Percentiles rank a stretch among this genome's conserved stretches.
Conservation (phyloP, 2,113 vertebrate genomes). For the Neodontobutis hainanensis region DNA sequence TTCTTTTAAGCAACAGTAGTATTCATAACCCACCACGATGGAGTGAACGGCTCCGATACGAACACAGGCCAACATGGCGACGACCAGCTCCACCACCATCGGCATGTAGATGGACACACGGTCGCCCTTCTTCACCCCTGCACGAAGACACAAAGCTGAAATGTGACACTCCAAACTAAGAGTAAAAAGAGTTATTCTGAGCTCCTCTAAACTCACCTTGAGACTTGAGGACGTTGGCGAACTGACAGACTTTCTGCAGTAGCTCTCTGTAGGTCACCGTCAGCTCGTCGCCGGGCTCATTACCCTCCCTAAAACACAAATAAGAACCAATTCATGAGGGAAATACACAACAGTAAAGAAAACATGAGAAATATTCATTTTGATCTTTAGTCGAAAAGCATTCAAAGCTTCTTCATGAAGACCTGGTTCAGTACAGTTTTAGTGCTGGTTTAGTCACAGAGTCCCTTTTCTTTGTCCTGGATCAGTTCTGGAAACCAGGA, state of each 20-base stretch:
- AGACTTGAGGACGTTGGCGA: conserved; percentile 89
- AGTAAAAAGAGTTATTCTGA: not conserved
- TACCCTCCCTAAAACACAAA: conserved; percentile 87
- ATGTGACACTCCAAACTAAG: not conserved
- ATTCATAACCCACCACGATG: conserved; percentile 86
- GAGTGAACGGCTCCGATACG: conserved; percentile 95
- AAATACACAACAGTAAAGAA: not conserved
- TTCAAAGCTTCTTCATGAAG: too few relatives aligned
- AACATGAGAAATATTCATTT: too few relatives aligned
- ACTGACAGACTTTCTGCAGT: conserved; percentile 89
- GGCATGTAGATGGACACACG: conserved; percentile 95
- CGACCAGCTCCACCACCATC: conserved; percentile 93
- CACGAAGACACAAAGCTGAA: not conserved
- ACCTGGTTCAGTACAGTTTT: too few relatives aligned
- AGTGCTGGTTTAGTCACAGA: too few relatives aligned
- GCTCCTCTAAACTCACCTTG: conserved; percentile 77
- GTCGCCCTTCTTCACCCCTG: conserved; percentile 93
- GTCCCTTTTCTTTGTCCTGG: too few relatives aligned
- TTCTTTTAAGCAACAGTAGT: too few relatives aligned
- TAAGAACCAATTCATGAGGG: not conserved
- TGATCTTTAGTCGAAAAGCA: too few relatives aligned
- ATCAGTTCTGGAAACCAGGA: too few relatives aligned
- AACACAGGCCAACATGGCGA: conserved; percentile 94
- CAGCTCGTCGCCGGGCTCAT: conserved; percentile 87
- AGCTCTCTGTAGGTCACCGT: conserved; percentile 90